A percentile compares a stretch with the other conserved stretches of the same genome.
Evolutionary conservation across 1,140 invertebrate genomes (phyloP).

Genomic region (Lysiphlebus fabarum): DNA sequence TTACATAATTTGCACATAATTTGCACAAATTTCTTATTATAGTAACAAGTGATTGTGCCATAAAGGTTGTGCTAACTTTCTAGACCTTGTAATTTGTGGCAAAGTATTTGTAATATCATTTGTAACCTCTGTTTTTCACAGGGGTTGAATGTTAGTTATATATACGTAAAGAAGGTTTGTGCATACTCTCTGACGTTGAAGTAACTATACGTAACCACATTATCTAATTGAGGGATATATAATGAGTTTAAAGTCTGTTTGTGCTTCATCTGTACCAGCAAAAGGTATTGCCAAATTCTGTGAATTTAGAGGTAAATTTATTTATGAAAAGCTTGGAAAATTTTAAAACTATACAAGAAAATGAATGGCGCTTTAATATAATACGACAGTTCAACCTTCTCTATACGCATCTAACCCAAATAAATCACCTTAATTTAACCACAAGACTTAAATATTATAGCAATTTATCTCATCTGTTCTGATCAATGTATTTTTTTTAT

Average conservation of each 20-base stretch:
- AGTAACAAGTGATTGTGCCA: no score
- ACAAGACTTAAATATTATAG: no score
- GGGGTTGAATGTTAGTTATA: conserved; percentile 10
- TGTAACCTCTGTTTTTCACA: conserved; percentile 27
- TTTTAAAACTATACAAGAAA: not conserved
- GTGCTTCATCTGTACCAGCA: conserved; percentile 20
- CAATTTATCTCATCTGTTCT: no score
- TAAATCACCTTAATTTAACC: no score
- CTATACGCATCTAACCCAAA: no score
- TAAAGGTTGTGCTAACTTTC: no score
- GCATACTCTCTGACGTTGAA: conserved; percentile 19
- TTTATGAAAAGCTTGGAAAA: conserved; percentile 10
- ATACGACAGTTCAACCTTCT: not conserved
- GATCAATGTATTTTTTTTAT: no score
- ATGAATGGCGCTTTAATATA: conserved; percentile 23
- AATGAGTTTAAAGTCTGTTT: not conserved
- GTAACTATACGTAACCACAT: conserved; percentile 30
- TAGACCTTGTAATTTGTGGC: conserved; percentile 34
- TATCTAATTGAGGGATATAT: conserved; percentile 26
- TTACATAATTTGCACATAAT: no score
- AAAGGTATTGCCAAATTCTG: conserved; percentile 15
- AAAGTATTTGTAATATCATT: conserved; percentile 32
- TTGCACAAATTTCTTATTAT: no score
- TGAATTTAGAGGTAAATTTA: conserved; percentile 4
- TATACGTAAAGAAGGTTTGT: conserved; percentile 12